Percentiles rank a stretch among this genome's conserved stretches.
phyloP scores from a whole-genome alignment of 2,888 invertebrate genomes.

The Hydropsyche betteni region DNA sequence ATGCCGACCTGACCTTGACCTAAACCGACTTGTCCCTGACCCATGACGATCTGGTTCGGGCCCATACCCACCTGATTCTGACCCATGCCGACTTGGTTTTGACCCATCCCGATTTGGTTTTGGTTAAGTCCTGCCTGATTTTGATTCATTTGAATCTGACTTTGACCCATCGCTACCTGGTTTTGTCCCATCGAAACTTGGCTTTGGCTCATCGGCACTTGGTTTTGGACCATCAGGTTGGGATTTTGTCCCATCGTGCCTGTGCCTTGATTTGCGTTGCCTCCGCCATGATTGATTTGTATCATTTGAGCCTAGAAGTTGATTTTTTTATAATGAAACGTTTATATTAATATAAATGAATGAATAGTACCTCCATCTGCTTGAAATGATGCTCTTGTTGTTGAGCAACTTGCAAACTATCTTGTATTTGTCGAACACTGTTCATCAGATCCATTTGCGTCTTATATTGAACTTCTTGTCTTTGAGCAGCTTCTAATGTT shows the following conservation, averaged over 20 bases:
- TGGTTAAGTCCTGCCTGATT: conserved; percentile 34
- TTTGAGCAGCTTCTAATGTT: conserved; percentile 82
- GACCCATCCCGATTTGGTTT: conserved; percentile 31
- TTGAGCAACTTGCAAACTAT: conserved; percentile 77
- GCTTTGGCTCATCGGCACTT: conserved; percentile 37
- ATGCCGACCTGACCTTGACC: conserved; percentile 23
- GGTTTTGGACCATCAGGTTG: conserved; percentile 35
- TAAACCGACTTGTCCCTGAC: conserved; percentile 48
- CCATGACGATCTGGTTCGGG: conserved; percentile 32
- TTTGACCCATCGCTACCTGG: conserved; percentile 34
- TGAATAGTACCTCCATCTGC: conserved; percentile 68
- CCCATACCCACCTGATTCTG: conserved; percentile 39
- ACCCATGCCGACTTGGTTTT: conserved; percentile 40
- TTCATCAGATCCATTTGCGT: conserved; percentile 74
- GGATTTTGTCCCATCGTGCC: conserved; percentile 43
- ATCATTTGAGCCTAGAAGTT: conserved; percentile 61
- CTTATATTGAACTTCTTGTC: conserved; percentile 81
- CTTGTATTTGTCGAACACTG: conserved; percentile 67
- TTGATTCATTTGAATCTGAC: conserved; percentile 24
- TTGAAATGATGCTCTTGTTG: conserved; percentile 85
- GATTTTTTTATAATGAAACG: too few species aligned
- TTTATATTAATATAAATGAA: too few species aligned
- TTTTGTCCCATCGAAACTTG: conserved; percentile 41
- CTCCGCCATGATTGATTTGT: conserved; percentile 55
- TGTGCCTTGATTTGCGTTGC: conserved; percentile 45